Evolutionary conservation across 2,888 invertebrate genomes (phyloP), one percentile per base, ranked within the genome.

Genomic region (Drosophila helvetica): DNA sequence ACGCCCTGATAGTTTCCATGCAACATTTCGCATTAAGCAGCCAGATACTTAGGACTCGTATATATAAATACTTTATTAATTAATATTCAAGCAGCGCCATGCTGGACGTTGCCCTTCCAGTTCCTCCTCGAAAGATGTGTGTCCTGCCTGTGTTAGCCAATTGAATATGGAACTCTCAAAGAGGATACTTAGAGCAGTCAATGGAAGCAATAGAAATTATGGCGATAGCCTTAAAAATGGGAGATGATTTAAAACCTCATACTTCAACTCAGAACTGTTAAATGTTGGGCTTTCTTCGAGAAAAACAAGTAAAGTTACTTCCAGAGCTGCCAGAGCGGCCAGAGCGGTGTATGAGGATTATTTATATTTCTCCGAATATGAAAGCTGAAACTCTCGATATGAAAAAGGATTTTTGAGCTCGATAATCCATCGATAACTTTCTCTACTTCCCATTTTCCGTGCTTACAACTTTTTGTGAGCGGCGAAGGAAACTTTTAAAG

Each of bases 31-130:
- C 33, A n/a, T 58, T 62, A 62, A 65, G 17, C 17, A 22, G 19
- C 25, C 53, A 65, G 47, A 38, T 30, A 51, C 45, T 43, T 30
- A 42, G 33, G 53, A 38, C 22, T 53, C 50, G 30, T 22, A 53
- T 62, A 65, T 55, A 56, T 54, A 56, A 33, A 66, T 66, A 57
- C 43, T 56, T 67, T 57, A 57, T 58, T 64, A 71, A 55, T 66
- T 66, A 66, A 66, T 60, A 66, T 66, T 50, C 64, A 38, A 50
- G 33, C 18, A 43, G 54, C 64, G n/a, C n/a, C 38, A n/a, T 6
- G 38, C 38, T 38, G 15, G 15, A 6, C 33, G 33, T 6, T 66
- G 64, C 64, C 64, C 7, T 10, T n/a, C 18, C 65, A 55, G 48
- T 46, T 12, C 15, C 22, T n/a, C 51, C 45, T 10, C 12, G 7